Conservation (phyloP, 1,140 invertebrate species). For the Lasioglossum baleicum region DNA sequence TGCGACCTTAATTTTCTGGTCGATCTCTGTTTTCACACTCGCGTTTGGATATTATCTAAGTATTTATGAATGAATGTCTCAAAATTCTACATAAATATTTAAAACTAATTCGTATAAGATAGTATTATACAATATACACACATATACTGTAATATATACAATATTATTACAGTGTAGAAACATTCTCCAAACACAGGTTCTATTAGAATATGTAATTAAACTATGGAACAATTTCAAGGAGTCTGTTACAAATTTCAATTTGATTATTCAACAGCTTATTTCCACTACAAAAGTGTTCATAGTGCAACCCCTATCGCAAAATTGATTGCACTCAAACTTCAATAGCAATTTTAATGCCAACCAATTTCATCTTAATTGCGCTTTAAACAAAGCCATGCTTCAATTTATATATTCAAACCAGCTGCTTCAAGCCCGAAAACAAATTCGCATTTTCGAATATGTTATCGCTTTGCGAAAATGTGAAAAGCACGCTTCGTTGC, state of each 20-base stretch:
- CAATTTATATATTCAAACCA: not conserved
- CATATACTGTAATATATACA: too few relatives aligned
- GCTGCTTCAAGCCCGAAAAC: not conserved
- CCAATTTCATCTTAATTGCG: too few relatives aligned
- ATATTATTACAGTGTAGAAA: too few relatives aligned
- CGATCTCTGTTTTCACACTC: conserved; percentile 33
- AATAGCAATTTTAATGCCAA: not conserved
- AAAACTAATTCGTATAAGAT: not conserved
- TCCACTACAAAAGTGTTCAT: too few relatives aligned
- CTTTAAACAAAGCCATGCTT: too few relatives aligned
- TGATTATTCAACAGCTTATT: too few relatives aligned
- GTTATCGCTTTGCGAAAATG: not conserved
- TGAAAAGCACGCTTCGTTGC: not conserved
- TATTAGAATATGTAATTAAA: too few relatives aligned
- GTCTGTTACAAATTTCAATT: too few relatives aligned
- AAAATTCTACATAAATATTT: not conserved
- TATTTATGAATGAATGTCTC: not conserved
- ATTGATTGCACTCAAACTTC: not conserved
- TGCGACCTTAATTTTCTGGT: conserved; percentile 34
- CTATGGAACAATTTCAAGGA: too few relatives aligned
- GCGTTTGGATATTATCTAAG: conserved; percentile 36
- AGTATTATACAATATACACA: too few relatives aligned
- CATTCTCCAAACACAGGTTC: too few relatives aligned
- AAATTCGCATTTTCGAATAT: not conserved
- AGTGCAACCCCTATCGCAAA: too few relatives aligned